phyloP scores from a whole-genome alignment of 2,888 invertebrate species.

The Ligdia adustata region DNA sequence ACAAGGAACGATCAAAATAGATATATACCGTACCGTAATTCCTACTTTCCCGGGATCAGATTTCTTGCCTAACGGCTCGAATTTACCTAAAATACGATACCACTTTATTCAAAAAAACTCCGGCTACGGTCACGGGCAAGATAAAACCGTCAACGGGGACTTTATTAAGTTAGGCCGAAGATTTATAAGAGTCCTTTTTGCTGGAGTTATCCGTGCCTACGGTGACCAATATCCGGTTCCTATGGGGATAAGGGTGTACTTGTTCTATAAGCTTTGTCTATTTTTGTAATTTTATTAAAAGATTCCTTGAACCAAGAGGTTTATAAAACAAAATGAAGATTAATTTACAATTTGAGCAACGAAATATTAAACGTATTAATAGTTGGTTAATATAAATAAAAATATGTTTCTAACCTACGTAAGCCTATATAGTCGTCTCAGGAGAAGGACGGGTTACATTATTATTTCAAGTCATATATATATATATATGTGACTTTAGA shows the following conservation, averaged over 20 bases:
- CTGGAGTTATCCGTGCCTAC: slow-evolving; percentile 61
- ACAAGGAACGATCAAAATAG: slow-evolving; percentile 2
- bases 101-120: slow-evolving; percentile 60
- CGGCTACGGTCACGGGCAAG: slow-evolving; percentile 58
- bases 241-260: slow-evolving; percentile 8
- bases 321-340: neutral
- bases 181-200: slow-evolving; percentile 76
- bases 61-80: slow-evolving; percentile 23
- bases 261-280: slow-evolving; percentile 2
- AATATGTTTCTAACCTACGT: no score
- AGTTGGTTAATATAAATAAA: neutral
- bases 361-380: no score
- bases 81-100: slow-evolving; percentile 45
- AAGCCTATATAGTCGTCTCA: no score
- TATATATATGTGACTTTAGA: no score
- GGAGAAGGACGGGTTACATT: no score
- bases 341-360: neutral
- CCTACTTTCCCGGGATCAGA: slow-evolving; percentile 19
- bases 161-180: slow-evolving; percentile 75
- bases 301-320: slow-evolving; percentile 1
- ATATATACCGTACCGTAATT: slow-evolving; percentile 17
- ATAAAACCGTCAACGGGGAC: slow-evolving; percentile 72
- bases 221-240: slow-evolving; percentile 26
- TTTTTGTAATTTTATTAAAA: slow-evolving; percentile 5
- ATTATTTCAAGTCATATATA: no score